Percentiles rank a stretch among this genome's conserved stretches.
phyloP scores from a whole-genome alignment of 2,888 invertebrate species.

The Dorcus parallelipipedus region DNA sequence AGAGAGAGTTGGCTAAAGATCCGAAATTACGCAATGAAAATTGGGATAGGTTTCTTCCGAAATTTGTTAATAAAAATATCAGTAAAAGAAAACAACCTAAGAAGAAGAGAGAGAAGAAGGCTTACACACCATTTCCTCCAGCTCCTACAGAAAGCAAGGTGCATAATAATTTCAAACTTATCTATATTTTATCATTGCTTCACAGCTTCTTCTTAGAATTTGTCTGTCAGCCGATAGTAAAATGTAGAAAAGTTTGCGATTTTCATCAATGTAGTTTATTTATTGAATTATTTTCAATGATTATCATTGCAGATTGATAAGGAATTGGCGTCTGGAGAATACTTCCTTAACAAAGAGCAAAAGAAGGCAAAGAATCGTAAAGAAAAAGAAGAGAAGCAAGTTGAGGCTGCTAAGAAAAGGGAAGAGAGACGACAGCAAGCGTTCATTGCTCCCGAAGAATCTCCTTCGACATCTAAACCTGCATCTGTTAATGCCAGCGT shows the following conservation, averaged over 20 bases:
- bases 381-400: conserved; percentile 75
- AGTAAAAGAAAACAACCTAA: conserved; percentile 85
- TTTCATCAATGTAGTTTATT: neutral
- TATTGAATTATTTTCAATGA: neutral
- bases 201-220: neutral
- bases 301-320: conserved; percentile 64
- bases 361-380: conserved; percentile 67
- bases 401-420: conserved; percentile 66
- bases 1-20: conserved; percentile 91
- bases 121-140: conserved; percentile 98
- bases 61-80: conserved; percentile 84
- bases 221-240: neutral
- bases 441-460: conserved; percentile 78
- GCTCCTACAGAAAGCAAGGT: conserved; percentile 87
- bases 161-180: too few species aligned
- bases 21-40: conserved; percentile 87
- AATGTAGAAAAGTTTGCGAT: too few species aligned
- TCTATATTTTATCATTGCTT: conserved; percentile 3
- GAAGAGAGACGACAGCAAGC: conserved; percentile 76
- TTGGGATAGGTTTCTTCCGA: conserved; percentile 96
- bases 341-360: conserved; percentile 87
- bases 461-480: conserved; percentile 31
- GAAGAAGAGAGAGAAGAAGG: conserved; percentile 84
- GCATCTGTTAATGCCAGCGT: conserved; percentile 49
- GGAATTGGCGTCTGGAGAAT: conserved; percentile 92